phyloP scores from a whole-genome alignment of 2,797 vertebrate species.

The Hipposideros larvatus region DNA sequence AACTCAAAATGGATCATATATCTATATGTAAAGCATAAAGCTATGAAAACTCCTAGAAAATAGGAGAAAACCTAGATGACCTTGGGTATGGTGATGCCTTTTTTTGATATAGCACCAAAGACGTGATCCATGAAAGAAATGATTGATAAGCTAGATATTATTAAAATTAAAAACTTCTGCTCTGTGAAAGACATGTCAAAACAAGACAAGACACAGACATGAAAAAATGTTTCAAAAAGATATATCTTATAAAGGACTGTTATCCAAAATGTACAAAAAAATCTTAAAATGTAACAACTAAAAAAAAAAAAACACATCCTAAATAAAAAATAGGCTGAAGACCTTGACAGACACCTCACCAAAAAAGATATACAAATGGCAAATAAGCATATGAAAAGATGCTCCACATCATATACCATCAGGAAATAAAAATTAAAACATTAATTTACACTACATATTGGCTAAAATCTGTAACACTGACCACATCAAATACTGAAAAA shows the following conservation, averaged over 20 bases:
- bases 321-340: neutral
- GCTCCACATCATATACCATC: neutral
- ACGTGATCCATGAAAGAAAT: neutral
- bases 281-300: neutral
- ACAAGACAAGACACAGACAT: neutral
- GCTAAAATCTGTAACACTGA: neutral
- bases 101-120: neutral
- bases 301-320: neutral
- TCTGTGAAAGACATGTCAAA: neutral
- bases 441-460: neutral
- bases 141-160: neutral
- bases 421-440: neutral
- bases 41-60: neutral
- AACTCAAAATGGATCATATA: neutral
- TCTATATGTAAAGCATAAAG: neutral
- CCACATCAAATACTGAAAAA: neutral
- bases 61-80: neutral
- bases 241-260: neutral
- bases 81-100: neutral
- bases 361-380: neutral
- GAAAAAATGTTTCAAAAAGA: neutral
- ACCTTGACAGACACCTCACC: neutral
- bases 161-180: neutral
- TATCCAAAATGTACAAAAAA: neutral
- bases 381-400: neutral